phyloP scores from a whole-genome alignment of 2,113 vertebrate genomes.

The Corydoras maculifer region DNA sequence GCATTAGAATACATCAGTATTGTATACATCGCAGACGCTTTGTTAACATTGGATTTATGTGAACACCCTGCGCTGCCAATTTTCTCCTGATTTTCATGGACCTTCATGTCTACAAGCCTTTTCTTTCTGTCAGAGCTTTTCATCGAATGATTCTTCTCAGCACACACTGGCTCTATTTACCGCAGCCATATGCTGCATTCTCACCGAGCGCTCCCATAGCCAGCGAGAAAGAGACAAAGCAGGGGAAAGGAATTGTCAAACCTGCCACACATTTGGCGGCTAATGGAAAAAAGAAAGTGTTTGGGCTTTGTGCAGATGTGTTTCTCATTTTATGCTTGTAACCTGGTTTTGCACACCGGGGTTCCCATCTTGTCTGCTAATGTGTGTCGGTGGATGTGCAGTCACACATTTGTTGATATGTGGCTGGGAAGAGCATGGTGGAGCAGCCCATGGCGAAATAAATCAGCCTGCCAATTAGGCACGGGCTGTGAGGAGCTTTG shows the following conservation, averaged over 20 bases:
- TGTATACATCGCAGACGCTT: constrained; percentile 16
- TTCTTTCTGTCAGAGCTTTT: constrained; percentile 51
- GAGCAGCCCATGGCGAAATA: constrained; percentile 22
- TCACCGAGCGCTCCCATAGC: constrained; percentile 17
- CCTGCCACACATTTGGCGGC: constrained; percentile 16
- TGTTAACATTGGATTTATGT: constrained; percentile 47
- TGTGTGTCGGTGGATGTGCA: constrained; percentile 23
- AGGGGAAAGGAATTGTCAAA: neutral
- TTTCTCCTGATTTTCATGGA: constrained; percentile 43
- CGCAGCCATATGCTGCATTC: constrained; percentile 45
- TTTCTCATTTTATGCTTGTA: constrained; percentile 27
- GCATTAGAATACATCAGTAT: too few species aligned
- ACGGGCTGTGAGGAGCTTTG: constrained; percentile 28
- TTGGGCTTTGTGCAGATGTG: constrained; percentile 37
- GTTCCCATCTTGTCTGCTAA: constrained; percentile 20
- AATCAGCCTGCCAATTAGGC: constrained; percentile 44
- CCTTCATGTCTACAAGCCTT: constrained; percentile 40
- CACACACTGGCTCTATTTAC: constrained; percentile 40
- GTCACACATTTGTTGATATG: constrained; percentile 32
- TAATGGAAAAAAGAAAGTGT: constrained; percentile 15
- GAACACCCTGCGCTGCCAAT: constrained; percentile 41
- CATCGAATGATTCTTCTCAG: constrained; percentile 38
- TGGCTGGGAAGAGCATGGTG: constrained; percentile 6
- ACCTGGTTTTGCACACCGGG: constrained; percentile 8
- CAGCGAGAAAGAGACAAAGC: neutral